Evolutionary conservation across 2,888 invertebrate genomes (phyloP).

Genomic region (Embidobia sp.): DNA sequence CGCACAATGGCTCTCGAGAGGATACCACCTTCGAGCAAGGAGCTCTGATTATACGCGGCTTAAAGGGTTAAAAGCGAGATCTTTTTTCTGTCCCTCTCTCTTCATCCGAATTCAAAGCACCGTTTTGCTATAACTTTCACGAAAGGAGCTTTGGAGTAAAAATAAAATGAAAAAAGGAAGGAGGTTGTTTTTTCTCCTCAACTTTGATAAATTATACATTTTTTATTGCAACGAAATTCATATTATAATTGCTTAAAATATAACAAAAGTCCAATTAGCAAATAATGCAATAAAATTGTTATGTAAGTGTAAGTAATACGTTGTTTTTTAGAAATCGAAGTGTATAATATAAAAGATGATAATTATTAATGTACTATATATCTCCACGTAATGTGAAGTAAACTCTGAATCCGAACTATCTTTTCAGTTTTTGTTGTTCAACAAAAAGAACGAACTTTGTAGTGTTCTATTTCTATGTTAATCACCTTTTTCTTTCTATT

Average conservation of each 20-base stretch:
- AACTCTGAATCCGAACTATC: too few relatives aligned
- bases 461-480: conserved; percentile 22
- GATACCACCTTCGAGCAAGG: conserved; percentile 54
- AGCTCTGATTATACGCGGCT: conserved; percentile 65
- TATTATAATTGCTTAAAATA: too few relatives aligned
- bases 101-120: conserved; percentile 58
- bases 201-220: conserved; percentile 38
- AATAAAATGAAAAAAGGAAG: too few relatives aligned
- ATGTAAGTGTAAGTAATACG: too few relatives aligned
- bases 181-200: conserved; percentile 3
- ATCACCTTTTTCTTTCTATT: conserved; percentile 40
- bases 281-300: too few relatives aligned
- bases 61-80: conserved; percentile 66
- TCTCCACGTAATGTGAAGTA: too few relatives aligned
- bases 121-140: conserved; percentile 75
- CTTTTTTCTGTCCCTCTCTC: conserved; percentile 50
- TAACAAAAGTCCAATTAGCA: too few relatives aligned
- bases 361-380: too few relatives aligned
- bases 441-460: conserved; percentile 15
- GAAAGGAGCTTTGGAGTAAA: conserved; percentile 50
- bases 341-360: too few relatives aligned
- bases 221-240: too few relatives aligned
- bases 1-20: conserved; percentile 53
- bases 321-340: too few relatives aligned
- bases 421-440: neutral